Evolutionary conservation across 2,797 vertebrate species (phyloP).

Genomic region (Bovichtus variegatus): DNA sequence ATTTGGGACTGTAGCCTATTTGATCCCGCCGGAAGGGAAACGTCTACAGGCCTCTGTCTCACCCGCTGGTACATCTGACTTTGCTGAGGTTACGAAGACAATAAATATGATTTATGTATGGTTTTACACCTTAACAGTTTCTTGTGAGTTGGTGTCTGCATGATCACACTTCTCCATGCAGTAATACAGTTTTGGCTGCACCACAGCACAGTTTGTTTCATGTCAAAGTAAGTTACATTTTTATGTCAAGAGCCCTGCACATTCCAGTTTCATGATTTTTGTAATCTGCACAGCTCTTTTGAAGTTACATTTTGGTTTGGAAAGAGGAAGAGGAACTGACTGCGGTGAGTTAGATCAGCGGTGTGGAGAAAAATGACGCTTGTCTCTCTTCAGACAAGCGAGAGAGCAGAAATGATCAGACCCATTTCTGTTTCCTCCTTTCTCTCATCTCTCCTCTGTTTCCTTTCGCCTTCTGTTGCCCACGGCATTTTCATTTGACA

Average conservation of each 20-base stretch:
- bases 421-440: constrained; percentile 20
- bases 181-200: not conserved
- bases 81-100: constrained; percentile 15
- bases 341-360: constrained; percentile 5
- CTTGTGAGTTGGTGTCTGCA: not conserved
- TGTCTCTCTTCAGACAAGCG: not conserved
- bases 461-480: constrained; percentile 49
- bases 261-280: constrained; percentile 5
- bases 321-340: constrained; percentile 8
- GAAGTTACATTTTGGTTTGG: constrained; percentile 31
- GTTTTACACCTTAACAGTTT: not conserved
- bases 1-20: constrained; percentile 41
- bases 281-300: constrained; percentile 28
- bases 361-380: constrained; percentile 4
- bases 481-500: constrained; percentile 63
- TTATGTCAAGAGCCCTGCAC: constrained; percentile 8
- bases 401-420: constrained; percentile 43
- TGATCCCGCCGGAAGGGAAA: constrained; percentile 35
- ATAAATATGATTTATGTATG: constrained; percentile 2
- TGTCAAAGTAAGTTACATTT: constrained; percentile 14
- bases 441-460: constrained; percentile 23
- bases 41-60: constrained; percentile 26
- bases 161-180: not conserved
- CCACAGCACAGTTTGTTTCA: not conserved
- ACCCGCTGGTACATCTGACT: constrained; percentile 17